Conservation (phyloP, 2,888 invertebrate species). For the Apamea anceps region DNA sequence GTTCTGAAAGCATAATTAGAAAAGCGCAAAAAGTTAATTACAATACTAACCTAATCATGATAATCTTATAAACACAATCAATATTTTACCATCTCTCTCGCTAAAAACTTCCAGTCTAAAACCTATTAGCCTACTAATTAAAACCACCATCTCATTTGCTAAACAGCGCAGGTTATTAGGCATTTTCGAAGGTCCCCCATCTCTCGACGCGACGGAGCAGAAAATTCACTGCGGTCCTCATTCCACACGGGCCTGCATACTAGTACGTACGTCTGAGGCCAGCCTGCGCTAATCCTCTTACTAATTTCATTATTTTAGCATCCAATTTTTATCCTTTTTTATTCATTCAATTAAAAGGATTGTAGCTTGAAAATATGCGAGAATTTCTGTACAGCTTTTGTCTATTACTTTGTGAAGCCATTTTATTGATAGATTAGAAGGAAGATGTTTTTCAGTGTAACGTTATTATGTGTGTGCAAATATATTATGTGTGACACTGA, state of each 20-base stretch:
- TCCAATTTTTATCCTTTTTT: constrained; percentile 45
- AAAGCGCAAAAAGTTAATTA: neutral
- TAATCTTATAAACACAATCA: neutral
- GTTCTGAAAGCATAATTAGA: neutral
- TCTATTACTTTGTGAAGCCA: neutral
- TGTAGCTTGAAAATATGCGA: constrained; percentile 15
- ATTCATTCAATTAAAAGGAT: constrained; percentile 47
- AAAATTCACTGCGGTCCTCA: constrained; percentile 84
- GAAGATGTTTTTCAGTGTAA: neutral
- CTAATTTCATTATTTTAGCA: constrained; percentile 63
- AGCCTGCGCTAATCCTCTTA: constrained; percentile 59
- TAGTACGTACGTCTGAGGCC: constrained; percentile 47
- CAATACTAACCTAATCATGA: neutral
- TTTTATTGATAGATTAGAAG: neutral
- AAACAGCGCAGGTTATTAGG: constrained; percentile 64
- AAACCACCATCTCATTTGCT: constrained; percentile 63
- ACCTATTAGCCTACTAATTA: constrained; percentile 57
- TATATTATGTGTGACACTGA: neutral
- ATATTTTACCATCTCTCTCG: neutral
- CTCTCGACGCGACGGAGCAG: constrained; percentile 82
- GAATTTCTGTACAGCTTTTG: neutral
- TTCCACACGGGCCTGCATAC: constrained; percentile 78
- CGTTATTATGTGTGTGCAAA: neutral
- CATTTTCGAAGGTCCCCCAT: constrained; percentile 80
- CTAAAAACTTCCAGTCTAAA: constrained; percentile 20